Percentiles rank a stretch among this genome's conserved stretches.
Evolutionary conservation across 2,797 vertebrate species (phyloP).

Genomic region (Gephyroberyx darwinii): DNA sequence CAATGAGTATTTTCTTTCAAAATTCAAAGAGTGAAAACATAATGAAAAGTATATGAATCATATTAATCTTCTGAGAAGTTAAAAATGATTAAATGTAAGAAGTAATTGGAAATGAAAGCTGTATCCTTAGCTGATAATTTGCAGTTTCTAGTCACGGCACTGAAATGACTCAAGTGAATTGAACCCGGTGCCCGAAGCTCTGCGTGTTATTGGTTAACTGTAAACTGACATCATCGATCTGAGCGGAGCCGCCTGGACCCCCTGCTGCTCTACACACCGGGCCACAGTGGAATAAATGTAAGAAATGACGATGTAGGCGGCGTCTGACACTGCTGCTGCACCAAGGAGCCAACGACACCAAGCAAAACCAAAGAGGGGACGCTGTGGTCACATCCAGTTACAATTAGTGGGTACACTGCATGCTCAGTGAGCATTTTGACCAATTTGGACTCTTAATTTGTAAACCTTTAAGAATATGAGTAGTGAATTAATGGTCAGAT

Average conservation of each 20-base stretch:
- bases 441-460: not conserved
- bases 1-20: not conserved
- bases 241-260: constrained; percentile 3
- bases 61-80: constrained; percentile 20
- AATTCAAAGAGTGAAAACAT: not conserved
- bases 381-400: no score
- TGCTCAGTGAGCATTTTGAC: not conserved
- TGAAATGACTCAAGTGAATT: constrained; percentile 11
- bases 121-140: not conserved
- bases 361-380: not conserved
- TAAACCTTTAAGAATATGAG: not conserved
- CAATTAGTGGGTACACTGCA: no score
- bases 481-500: not conserved
- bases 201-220: not conserved
- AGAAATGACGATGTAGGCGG: constrained; percentile 15
- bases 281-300: constrained; percentile 2
- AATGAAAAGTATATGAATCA: no score
- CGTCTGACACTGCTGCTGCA: constrained; percentile 47
- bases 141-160: constrained; percentile 29
- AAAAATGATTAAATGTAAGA: not conserved
- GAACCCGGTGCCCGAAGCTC: not conserved
- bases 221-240: not conserved
- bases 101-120: not conserved
- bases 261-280: not conserved
- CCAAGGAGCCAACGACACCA: constrained; percentile 38